Percentiles rank a stretch among this genome's conserved stretches.
These are phyloP conservation scores for Phoeniculus purpureus DNA, from an alignment of 2,797 vertebrate species.

Conservation along the genomic window DNA sequence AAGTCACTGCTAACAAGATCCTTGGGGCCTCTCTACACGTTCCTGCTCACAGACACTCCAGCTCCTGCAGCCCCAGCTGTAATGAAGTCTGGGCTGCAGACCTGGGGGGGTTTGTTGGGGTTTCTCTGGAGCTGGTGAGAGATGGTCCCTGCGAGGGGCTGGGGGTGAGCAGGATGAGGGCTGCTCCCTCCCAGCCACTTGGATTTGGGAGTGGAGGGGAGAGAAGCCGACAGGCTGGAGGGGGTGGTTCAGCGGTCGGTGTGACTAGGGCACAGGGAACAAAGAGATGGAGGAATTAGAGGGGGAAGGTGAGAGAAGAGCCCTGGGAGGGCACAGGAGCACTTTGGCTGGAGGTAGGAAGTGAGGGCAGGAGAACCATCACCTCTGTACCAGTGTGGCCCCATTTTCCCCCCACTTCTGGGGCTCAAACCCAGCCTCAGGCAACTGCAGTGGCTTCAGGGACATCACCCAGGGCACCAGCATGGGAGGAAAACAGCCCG, in stretches of 20 bases:
- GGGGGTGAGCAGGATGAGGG: background rate
- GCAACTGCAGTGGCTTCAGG: background rate
- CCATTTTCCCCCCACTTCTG: background rate
- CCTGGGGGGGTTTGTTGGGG: background rate
- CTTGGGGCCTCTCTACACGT: constrained; percentile 41
- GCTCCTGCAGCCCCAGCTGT: constrained; percentile 49
- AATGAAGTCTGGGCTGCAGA: constrained; percentile 42
- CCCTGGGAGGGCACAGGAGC: accelerated
- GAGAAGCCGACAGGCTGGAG: background rate
- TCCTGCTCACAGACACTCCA: constrained; percentile 5
- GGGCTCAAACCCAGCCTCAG: background rate
- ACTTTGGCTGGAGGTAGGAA: background rate
- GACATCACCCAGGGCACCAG: background rate
- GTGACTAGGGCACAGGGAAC: background rate
- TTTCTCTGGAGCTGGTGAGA: background rate
- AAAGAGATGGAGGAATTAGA: background rate
- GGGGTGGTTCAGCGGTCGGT: background rate
- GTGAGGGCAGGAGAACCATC: background rate
- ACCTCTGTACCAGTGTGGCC: background rate
- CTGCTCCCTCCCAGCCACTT: background rate
- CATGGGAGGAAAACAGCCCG: background rate
- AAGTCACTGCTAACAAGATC: constrained; percentile 34
- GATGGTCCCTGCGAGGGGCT: background rate
- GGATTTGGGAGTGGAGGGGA: background rate
- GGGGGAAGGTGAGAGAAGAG: background rate